Evolutionary conservation across 2,888 invertebrate species (phyloP).

Genomic region (Drosophila barbarae): DNA sequence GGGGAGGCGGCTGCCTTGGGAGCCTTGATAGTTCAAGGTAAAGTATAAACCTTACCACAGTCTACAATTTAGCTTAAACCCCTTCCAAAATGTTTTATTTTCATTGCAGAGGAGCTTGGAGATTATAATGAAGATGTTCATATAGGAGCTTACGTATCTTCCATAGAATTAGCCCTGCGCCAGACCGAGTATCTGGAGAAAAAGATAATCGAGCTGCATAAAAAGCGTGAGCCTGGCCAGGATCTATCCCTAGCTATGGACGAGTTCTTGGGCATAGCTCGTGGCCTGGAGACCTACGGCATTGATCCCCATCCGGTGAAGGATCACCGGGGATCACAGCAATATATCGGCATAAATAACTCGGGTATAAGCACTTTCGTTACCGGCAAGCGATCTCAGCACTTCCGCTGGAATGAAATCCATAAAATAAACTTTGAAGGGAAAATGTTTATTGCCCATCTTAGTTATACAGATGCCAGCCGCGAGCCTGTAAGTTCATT

Average conservation of each 20-base stretch:
- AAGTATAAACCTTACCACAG: not conserved
- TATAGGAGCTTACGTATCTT: constrained; percentile 92
- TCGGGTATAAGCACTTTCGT: constrained; percentile 97
- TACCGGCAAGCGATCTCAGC: constrained; percentile 94
- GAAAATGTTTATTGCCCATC: constrained; percentile 97
- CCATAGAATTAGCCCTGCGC: constrained; percentile 93
- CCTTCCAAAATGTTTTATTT: not conserved
- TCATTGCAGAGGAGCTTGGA: constrained; percentile 91
- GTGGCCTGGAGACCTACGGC: constrained; percentile 96
- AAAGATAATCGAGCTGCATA: constrained; percentile 95
- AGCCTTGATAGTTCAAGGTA: constrained; percentile 95
- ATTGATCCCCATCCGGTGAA: constrained; percentile 99
- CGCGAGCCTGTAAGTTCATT: constrained; percentile 76
- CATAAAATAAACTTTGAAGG: constrained; percentile 98
- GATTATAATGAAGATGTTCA: constrained; percentile 95
- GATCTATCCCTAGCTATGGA: constrained; percentile 93
- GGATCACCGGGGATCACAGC: constrained; percentile 94
- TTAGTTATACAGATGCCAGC: constrained; percentile 93
- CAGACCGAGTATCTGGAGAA: constrained; percentile 96
- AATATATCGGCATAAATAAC: constrained; percentile 97
- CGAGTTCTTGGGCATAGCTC: constrained; percentile 93
- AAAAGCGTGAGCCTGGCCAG: constrained; percentile 91
- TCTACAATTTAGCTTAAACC: not conserved
- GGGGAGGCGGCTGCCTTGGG: constrained; percentile 94
- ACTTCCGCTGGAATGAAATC: constrained; percentile 97